Evolutionary conservation across 2,113 vertebrate genomes (phyloP).

Genomic region (Vombatus ursinus): DNA sequence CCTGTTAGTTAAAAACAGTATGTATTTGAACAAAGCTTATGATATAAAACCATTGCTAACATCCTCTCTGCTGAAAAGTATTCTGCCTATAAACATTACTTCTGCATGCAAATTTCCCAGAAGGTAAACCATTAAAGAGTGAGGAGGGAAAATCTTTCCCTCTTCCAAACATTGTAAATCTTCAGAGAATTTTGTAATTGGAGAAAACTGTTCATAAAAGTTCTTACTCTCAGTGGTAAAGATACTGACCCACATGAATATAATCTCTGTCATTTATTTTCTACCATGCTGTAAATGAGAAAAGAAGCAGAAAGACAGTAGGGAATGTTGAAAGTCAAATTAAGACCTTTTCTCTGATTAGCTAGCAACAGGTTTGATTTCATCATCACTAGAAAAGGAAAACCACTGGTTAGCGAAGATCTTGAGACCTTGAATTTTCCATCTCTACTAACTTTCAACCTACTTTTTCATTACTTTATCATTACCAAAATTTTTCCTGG

Average conservation of each 20-base stretch:
- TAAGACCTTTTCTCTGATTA: neutral
- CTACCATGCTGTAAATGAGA: neutral
- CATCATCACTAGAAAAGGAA: neutral
- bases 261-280: neutral
- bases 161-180: slow-evolving; percentile 21
- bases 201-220: neutral
- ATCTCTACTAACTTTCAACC: neutral
- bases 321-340: neutral
- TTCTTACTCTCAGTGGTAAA: neutral
- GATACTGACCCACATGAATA: neutral
- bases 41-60: neutral
- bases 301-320: neutral
- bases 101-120: neutral
- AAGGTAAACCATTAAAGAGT: slow-evolving; percentile 26
- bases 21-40: slow-evolving; percentile 1
- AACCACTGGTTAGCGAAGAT: neutral
- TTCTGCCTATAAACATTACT: neutral
- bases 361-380: neutral
- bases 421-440: neutral
- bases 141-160: neutral
- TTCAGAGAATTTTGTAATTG: neutral
- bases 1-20: slow-evolving; percentile 15
- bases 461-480: neutral
- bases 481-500: neutral
- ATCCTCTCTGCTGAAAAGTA: neutral